These are phyloP conservation scores for Pheosia gnoma DNA, from an alignment of 2,888 invertebrate genomes.

Conservation along the genomic window DNA sequence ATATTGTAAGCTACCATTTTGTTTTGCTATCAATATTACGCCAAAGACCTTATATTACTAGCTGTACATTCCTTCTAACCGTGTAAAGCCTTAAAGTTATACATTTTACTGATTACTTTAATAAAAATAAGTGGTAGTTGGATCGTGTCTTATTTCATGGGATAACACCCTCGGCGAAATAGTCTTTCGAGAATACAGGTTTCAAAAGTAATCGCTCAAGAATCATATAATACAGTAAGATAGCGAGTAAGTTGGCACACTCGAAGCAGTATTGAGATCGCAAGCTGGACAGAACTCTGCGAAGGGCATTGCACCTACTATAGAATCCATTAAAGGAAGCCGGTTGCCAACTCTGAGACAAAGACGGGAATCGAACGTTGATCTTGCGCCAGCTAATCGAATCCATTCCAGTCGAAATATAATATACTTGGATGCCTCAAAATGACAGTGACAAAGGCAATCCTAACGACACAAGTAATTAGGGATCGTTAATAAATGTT, in stretches of 20 bases:
- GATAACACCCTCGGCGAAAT: background rate
- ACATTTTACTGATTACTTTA: too few relatives aligned
- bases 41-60: too few relatives aligned
- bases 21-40: too few relatives aligned
- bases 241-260: background rate
- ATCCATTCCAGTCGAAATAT: background rate
- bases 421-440: background rate
- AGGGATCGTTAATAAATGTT: background rate
- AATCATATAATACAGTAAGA: background rate
- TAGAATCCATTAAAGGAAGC: conserved; percentile 3
- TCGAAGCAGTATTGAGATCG: background rate
- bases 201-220: background rate
- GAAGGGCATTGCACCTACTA: conserved; percentile 8
- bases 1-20: too few relatives aligned
- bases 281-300: background rate
- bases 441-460: conserved; percentile 1
- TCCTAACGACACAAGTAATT: background rate
- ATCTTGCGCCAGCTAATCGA: background rate
- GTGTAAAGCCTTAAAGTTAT: too few relatives aligned
- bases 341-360: conserved; percentile 8
- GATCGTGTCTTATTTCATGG: too few relatives aligned
- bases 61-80: too few relatives aligned
- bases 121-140: too few relatives aligned
- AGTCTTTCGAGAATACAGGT: background rate
- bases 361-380: background rate